Percentiles rank a stretch among this genome's conserved stretches.
phyloP scores from a whole-genome alignment of 2,888 invertebrate genomes.

The Hydrotaea diabolus region DNA sequence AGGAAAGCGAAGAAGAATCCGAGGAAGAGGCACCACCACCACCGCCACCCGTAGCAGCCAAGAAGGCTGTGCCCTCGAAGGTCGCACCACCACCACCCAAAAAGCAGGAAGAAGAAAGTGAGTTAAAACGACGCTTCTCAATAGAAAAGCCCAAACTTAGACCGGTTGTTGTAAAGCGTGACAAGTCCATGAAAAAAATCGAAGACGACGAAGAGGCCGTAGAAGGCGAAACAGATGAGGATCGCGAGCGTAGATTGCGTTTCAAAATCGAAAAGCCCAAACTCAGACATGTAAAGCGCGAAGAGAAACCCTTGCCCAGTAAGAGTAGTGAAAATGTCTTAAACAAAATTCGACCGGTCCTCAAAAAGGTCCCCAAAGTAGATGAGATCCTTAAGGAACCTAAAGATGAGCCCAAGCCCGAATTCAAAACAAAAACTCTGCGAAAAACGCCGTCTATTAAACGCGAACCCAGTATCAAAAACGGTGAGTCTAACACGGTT shows the following conservation, averaged over 20 bases:
- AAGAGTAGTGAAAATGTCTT: constrained; percentile 78
- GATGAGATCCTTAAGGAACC: constrained; percentile 78
- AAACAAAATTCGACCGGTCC: constrained; percentile 79
- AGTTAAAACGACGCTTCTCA: constrained; percentile 79
- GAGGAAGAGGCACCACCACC: constrained; percentile 65
- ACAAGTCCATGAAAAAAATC: constrained; percentile 78
- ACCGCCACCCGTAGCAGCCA: constrained; percentile 60
- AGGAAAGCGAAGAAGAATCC: constrained; percentile 69
- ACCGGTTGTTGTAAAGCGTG: constrained; percentile 78
- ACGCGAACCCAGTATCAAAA: constrained; percentile 77
- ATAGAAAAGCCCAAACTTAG: constrained; percentile 79
- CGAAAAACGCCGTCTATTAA: constrained; percentile 78
- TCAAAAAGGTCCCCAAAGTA: constrained; percentile 79
- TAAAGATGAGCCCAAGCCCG: constrained; percentile 78
- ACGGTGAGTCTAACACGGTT: constrained; percentile 74
- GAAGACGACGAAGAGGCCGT: constrained; percentile 76
- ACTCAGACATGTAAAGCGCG: constrained; percentile 79
- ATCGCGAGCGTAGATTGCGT: constrained; percentile 76
- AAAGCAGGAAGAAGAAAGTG: constrained; percentile 77
- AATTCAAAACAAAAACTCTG: constrained; percentile 79
- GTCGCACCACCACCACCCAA: constrained; percentile 65
- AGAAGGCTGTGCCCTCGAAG: constrained; percentile 66
- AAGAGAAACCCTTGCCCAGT: constrained; percentile 78
- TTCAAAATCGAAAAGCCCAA: constrained; percentile 80
- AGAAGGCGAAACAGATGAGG: constrained; percentile 78